phyloP scores from a whole-genome alignment of 2,888 invertebrate genomes.

The Platycnemis pennipes region DNA sequence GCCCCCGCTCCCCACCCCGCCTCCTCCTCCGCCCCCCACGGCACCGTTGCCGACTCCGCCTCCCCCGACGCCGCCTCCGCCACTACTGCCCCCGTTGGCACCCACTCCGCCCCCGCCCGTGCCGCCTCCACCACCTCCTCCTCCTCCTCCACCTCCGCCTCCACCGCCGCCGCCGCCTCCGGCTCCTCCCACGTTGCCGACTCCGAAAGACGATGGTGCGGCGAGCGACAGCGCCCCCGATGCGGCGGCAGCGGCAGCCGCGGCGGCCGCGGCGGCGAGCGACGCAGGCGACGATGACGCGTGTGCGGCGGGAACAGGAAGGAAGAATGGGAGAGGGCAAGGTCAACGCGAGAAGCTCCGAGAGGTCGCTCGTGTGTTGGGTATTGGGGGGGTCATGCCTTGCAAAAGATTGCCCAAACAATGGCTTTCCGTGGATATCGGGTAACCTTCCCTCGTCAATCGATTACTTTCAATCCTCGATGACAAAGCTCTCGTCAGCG shows the following conservation, averaged over 20 bases:
- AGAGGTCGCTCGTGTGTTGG: not conserved
- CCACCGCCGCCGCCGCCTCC: slow-evolving; percentile 31
- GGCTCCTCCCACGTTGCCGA: not conserved
- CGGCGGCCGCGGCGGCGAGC: slow-evolving; percentile 61
- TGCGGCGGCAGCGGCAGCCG: slow-evolving; percentile 49
- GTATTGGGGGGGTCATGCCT: slow-evolving; percentile 25
- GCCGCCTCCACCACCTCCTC: slow-evolving; percentile 35
- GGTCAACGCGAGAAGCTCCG: slow-evolving; percentile 61
- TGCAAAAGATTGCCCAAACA: slow-evolving; percentile 44
- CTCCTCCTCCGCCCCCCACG: slow-evolving; percentile 4
- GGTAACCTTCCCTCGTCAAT: too few species aligned
- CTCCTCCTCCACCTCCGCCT: slow-evolving; percentile 24
- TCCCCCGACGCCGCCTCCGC: not conserved
- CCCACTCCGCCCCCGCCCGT: not conserved
- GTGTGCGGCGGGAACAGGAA: slow-evolving; percentile 63
- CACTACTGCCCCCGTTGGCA: not conserved
- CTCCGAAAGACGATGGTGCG: slow-evolving; percentile 55
- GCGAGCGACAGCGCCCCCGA: slow-evolving; percentile 56
- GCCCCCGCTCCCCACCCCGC: slow-evolving; percentile 6
- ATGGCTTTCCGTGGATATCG: not conserved
- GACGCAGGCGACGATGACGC: slow-evolving; percentile 61
- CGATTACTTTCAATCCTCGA: slow-evolving; percentile 21
- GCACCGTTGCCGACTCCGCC: slow-evolving; percentile 29
- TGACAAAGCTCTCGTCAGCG: not conserved
- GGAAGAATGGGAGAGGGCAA: slow-evolving; percentile 51